These are phyloP conservation scores for Arctocebus calabarensis DNA, from an alignment of 2,797 vertebrate species.

Conservation along the genomic window DNA sequence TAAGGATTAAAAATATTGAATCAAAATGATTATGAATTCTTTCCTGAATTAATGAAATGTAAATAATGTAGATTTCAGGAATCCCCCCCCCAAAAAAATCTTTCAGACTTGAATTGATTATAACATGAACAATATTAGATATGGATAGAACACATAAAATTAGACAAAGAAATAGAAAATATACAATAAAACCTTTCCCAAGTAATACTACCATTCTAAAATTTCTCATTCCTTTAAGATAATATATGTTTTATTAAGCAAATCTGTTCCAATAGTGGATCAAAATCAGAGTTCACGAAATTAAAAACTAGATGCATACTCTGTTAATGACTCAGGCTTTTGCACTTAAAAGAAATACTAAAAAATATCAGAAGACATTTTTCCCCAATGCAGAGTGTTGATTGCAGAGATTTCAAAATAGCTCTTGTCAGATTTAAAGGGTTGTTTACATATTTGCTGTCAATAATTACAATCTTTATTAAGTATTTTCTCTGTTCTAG, in stretches of 20 bases:
- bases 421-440: not conserved
- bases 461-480: not conserved
- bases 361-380: not conserved
- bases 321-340: not conserved
- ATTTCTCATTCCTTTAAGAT: not conserved
- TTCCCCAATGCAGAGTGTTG: not conserved
- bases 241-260: not conserved
- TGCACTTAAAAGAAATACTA: not conserved
- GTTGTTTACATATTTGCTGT: not conserved
- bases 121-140: not conserved
- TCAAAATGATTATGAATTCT: not conserved
- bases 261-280: not conserved
- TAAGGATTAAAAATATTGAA: not conserved
- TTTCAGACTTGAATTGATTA: not conserved
- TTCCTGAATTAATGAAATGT: not conserved
- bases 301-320: not conserved
- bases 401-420: not conserved
- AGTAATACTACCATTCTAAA: not conserved
- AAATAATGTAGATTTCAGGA: not conserved
- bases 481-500: not conserved
- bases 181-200: not conserved
- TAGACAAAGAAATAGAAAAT: not conserved
- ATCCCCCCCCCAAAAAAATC: not conserved
- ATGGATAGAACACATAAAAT: not conserved
- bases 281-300: conserved; percentile 15